Evolutionary conservation across 1,140 invertebrate species (phyloP).

Genomic region (Rhopalosiphum padi): DNA sequence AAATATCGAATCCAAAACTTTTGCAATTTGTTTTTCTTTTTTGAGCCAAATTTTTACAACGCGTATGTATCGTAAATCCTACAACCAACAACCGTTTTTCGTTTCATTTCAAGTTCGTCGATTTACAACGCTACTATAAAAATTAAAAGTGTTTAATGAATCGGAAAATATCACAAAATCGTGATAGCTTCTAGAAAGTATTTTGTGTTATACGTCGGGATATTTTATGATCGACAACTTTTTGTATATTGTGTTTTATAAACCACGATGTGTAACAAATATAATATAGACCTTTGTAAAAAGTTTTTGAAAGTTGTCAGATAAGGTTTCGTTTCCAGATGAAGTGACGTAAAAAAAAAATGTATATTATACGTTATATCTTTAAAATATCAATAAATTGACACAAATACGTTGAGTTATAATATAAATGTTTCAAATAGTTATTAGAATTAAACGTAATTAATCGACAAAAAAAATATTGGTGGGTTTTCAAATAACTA

Average conservation of each 20-base stretch:
- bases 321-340: neutral
- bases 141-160: constrained; percentile 35
- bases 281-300: neutral
- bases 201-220: neutral
- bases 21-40: constrained; percentile 37
- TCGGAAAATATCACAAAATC: constrained; percentile 33
- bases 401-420: neutral
- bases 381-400: neutral
- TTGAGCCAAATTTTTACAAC: constrained; percentile 33
- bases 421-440: neutral
- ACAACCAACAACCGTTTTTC: neutral
- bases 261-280: neutral
- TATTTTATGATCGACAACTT: constrained; percentile 8
- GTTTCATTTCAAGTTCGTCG: constrained; percentile 16
- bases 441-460: neutral
- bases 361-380: neutral
- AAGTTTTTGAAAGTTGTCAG: neutral
- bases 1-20: constrained; percentile 40
- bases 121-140: neutral
- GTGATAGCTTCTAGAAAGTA: neutral
- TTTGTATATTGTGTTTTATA: neutral
- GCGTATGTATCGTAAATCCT: neutral
- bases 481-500: too few species aligned
- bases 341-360: neutral
- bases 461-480: too few species aligned